Evolutionary conservation across 92 coral and sea anemone genomes (phyloP), one percentile per base, ranked within the genome.

Genomic region (Epizoanthus scotinus): DNA sequence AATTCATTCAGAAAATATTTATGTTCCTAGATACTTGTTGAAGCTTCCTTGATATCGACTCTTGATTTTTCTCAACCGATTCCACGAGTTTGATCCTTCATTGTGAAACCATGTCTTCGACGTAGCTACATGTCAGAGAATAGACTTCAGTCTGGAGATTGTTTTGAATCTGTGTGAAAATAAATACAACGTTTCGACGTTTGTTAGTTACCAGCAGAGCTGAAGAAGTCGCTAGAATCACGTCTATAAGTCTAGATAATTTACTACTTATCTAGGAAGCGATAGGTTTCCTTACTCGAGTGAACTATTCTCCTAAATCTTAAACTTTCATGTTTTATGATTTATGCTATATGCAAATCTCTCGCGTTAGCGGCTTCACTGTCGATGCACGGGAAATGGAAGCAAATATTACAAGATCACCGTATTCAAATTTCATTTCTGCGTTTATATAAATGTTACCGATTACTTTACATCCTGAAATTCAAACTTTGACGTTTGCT

Each of bases 81-180:
- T 60, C 81, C 81, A 36, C 81, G 29, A 9, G 63, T 75, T 40
- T 24, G 67, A 28, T 75, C 81, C 67, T 75, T 75, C 81, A 75
- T 75, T 44, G 44, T 75, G 26, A 29, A 75, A 75, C 38, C 69
- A 75, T 75, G 68, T 66, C 81, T 38, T 55, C 67, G 59, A 38
- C 59, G 36, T 34, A 60, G 61, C 58, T 63, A 59, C 81, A 75
- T 59, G 81, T 34, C 66, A 36, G 27, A 34, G 21, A 36, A 21
- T 34, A 75, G 25, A 47, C 63, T 57, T 20, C 81, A 7, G 18
- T 67, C 13, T 55, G 38, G 29, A 67, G 17, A 58, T 56, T 36
- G 22, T 31, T 60, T 24, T 67, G 21, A 59, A 75, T 31, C 68
- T 59, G 53, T 14, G 24, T 27, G 44, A 31, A 75, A 59, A 53